Conservation (phyloP, 2,797 vertebrate genomes). For the Sebastes glaucus region DNA sequence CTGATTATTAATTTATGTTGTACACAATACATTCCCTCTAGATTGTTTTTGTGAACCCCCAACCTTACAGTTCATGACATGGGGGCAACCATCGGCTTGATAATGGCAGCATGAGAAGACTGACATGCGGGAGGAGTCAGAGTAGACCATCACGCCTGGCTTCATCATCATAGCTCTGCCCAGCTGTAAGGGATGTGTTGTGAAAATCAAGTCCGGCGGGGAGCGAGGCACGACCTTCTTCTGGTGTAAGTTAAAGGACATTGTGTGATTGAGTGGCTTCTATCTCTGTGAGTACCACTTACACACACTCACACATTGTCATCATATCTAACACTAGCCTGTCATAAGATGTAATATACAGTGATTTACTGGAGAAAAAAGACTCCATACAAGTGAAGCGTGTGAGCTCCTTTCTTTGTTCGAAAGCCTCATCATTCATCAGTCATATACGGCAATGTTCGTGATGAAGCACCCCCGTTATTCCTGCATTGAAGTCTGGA, state of each 20-base stretch:
- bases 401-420: constrained; percentile 6
- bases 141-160: constrained; percentile 26
- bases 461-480: constrained; percentile 48
- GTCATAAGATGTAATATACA: constrained; percentile 26
- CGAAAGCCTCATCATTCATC: constrained; percentile 47
- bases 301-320: constrained; percentile 28
- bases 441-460: constrained; percentile 15
- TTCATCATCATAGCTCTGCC: constrained; percentile 43
- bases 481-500: constrained; percentile 25
- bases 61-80: not conserved
- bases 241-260: constrained; percentile 32
- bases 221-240: constrained; percentile 54
- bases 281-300: constrained; percentile 26
- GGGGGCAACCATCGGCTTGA: not conserved
- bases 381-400: not conserved
- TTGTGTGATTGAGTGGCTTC: constrained; percentile 22
- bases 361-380: constrained; percentile 34
- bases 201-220: constrained; percentile 17
- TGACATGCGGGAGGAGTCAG: constrained; percentile 15
- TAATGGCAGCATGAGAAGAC: constrained; percentile 22
- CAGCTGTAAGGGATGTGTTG: constrained; percentile 48
- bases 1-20: not conserved
- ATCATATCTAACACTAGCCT: constrained; percentile 44
- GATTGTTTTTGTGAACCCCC: not conserved
- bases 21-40: not conserved